Evolutionary conservation across 2,888 invertebrate genomes (phyloP).

Genomic region (Corythucha ciliata): DNA sequence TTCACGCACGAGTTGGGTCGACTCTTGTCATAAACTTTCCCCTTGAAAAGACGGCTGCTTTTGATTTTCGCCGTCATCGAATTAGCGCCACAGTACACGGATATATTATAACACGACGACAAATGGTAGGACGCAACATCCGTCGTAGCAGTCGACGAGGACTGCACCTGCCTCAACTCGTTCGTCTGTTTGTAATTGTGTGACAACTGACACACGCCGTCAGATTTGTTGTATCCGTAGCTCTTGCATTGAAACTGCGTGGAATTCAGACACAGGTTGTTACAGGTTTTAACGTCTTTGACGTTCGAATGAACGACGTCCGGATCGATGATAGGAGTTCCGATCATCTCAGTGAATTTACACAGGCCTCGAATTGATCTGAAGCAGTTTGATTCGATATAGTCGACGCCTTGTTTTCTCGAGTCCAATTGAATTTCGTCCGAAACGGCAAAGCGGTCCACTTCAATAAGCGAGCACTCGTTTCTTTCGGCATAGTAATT

Average conservation of each 20-base stretch:
- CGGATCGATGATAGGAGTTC: slow-evolving; percentile 40
- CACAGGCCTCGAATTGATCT: slow-evolving; percentile 41
- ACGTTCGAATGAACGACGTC: slow-evolving; percentile 41
- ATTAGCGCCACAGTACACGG: slow-evolving; percentile 42
- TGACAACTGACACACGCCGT: slow-evolving; percentile 42
- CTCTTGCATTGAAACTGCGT: slow-evolving; percentile 42
- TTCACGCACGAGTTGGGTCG: slow-evolving; percentile 43
- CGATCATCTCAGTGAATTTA: slow-evolving; percentile 39
- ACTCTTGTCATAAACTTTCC: slow-evolving; percentile 44
- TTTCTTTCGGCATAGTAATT: slow-evolving; percentile 39
- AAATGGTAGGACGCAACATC: slow-evolving; percentile 42
- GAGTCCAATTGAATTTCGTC: slow-evolving; percentile 34
- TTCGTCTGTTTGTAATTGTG: slow-evolving; percentile 40
- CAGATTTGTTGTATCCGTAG: slow-evolving; percentile 42
- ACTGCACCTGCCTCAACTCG: slow-evolving; percentile 40
- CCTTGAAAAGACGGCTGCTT: slow-evolving; percentile 43
- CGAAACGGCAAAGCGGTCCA: slow-evolving; percentile 41
- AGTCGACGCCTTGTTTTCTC: slow-evolving; percentile 37
- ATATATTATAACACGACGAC: slow-evolving; percentile 43
- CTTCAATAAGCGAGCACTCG: slow-evolving; percentile 41
- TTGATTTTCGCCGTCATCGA: slow-evolving; percentile 43
- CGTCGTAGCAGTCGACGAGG: slow-evolving; percentile 23
- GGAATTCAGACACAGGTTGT: slow-evolving; percentile 40
- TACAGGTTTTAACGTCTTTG: slow-evolving; percentile 40
- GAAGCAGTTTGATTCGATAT: slow-evolving; percentile 44